Evolutionary conservation across 2,797 vertebrate genomes (phyloP).

Genomic region (Glossophaga mutica): DNA sequence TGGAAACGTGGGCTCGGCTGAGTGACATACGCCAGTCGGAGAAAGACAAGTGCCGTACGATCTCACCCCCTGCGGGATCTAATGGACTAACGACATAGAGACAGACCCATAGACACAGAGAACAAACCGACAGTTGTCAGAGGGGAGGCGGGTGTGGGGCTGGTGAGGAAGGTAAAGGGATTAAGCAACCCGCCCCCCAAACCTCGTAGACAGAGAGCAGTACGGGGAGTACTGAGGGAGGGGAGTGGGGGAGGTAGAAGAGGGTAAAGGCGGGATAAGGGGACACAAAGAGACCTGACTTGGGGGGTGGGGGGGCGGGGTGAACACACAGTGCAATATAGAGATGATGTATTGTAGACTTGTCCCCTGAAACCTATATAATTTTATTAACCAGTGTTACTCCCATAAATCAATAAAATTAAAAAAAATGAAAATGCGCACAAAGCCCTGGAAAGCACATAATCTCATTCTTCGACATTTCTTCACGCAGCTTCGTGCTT

Average conservation of each 20-base stretch:
- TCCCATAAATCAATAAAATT: neutral
- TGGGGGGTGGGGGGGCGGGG: too few species aligned
- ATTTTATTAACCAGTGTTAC: too few species aligned
- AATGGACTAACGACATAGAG: neutral
- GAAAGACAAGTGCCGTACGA: neutral
- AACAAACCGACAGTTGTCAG: neutral
- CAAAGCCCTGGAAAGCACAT: fast-evolving
- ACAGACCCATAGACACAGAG: neutral
- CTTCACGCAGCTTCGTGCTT: neutral
- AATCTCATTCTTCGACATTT: neutral
- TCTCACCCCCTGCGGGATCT: neutral
- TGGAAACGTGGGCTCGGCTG: neutral
- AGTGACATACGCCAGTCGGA: neutral
- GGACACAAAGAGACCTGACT: neutral
- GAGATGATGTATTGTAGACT: neutral
- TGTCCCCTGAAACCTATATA: neutral
- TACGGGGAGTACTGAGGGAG: neutral
- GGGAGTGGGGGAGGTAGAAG: neutral
- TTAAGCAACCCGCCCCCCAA: too few species aligned
- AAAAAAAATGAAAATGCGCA: neutral
- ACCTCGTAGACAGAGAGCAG: neutral
- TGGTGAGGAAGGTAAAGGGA: neutral
- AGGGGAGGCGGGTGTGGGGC: neutral
- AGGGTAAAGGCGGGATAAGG: neutral
- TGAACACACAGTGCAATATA: fast-evolving